These are phyloP conservation scores for Ommatoiulus sabulosus DNA, from an alignment of 2,888 invertebrate genomes.

Conservation along the genomic window DNA sequence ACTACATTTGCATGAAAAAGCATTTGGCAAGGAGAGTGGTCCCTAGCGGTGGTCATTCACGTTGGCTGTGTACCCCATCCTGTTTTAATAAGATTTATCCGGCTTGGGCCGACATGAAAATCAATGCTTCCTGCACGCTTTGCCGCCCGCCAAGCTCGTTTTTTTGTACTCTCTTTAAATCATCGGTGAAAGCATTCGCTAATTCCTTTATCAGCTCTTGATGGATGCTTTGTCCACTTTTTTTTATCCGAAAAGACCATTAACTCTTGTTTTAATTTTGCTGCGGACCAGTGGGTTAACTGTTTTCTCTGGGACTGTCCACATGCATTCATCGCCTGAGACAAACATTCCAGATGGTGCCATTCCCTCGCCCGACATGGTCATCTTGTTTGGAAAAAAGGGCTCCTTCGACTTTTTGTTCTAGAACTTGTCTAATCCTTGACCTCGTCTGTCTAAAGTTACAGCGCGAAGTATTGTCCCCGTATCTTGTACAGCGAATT, in stretches of 20 bases:
- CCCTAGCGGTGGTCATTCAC: not conserved
- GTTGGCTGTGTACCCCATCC: not conserved
- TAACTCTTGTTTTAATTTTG: conserved; percentile 30
- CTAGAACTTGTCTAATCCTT: not conserved
- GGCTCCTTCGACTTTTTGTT: not conserved
- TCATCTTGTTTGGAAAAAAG: not conserved
- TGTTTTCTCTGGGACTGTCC: not conserved
- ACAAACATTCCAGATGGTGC: not conserved
- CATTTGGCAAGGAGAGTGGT: conserved; percentile 11
- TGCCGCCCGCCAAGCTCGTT: not conserved
- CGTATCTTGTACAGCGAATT: not conserved
- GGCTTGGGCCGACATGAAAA: not conserved
- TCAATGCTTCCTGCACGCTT: not conserved
- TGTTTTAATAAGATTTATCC: not conserved
- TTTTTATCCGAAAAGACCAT: not conserved
- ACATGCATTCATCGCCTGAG: not conserved
- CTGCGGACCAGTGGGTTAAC: not conserved
- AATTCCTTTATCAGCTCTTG: conserved; percentile 26
- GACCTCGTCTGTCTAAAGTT: too few relatives aligned
- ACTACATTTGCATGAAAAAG: conserved; percentile 16
- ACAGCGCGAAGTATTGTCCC: too few relatives aligned
- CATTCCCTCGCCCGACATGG: conserved; percentile 21
- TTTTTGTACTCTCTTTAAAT: not conserved
- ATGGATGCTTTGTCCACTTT: not conserved
- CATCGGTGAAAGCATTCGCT: conserved; percentile 3